Evolutionary conservation across 2,888 invertebrate species (phyloP).

Genomic region (Agriotes lineatus): DNA sequence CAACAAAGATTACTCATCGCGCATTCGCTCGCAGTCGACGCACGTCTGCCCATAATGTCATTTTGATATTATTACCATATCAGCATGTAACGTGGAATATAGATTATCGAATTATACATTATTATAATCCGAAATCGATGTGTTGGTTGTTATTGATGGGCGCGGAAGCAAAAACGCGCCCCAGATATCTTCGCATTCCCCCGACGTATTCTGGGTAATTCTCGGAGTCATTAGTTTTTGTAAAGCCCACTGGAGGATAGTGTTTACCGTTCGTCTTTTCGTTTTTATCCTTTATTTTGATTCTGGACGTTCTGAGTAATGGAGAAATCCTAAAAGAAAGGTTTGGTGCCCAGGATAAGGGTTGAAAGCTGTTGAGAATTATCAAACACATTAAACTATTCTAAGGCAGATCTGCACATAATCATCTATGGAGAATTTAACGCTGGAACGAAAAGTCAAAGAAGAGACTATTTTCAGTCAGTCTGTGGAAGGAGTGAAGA

Average conservation of each 20-base stretch:
- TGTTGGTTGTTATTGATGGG: conserved; percentile 42
- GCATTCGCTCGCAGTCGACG: conserved; percentile 49
- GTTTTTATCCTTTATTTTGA: too few species aligned
- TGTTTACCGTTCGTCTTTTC: conserved; percentile 48
- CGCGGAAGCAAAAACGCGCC: conserved; percentile 7
- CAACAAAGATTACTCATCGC: conserved; percentile 57
- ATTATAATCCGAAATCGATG: conserved; percentile 54
- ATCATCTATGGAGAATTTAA: too few species aligned
- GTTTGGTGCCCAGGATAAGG: too few species aligned
- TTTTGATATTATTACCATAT: conserved; percentile 65
- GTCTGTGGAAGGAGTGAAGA: too few species aligned
- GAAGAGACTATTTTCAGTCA: too few species aligned
- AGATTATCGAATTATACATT: conserved; percentile 61
- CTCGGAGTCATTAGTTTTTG: conserved; percentile 48
- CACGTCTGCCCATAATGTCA: conserved; percentile 62
- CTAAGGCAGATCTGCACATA: too few species aligned
- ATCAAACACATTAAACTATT: too few species aligned
- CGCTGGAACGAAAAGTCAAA: too few species aligned
- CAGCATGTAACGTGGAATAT: conserved; percentile 60
- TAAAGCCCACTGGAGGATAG: conserved; percentile 45
- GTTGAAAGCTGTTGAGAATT: too few species aligned
- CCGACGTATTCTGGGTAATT: conserved; percentile 26
- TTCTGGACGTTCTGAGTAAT: too few species aligned
- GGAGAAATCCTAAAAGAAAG: too few species aligned
- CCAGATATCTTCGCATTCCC: conserved; percentile 11